Evolutionary conservation across 2,113 vertebrate genomes (phyloP).

Genomic region (Proterorhinus semilunaris): DNA sequence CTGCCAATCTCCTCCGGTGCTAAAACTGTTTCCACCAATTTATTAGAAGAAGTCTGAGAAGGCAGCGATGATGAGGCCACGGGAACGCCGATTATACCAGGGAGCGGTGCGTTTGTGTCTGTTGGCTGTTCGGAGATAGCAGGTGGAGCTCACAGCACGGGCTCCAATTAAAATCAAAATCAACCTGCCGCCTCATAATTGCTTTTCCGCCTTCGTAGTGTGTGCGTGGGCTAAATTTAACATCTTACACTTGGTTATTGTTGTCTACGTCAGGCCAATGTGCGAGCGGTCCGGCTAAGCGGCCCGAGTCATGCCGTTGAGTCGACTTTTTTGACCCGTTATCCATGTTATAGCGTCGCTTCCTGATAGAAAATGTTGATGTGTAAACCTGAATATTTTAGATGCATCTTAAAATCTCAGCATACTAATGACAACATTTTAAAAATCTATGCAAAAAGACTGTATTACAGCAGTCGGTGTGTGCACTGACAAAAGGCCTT

Average conservation of each 20-base stretch:
- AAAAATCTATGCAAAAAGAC: too few relatives aligned
- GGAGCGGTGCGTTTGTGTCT: slow-evolving; percentile 42
- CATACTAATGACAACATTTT: too few relatives aligned
- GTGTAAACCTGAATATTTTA: too few relatives aligned
- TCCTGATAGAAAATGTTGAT: too few relatives aligned
- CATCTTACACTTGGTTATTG: slow-evolving; percentile 44
- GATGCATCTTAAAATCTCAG: too few relatives aligned
- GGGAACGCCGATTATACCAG: slow-evolving; percentile 41
- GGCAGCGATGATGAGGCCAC: slow-evolving; percentile 39
- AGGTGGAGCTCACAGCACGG: slow-evolving; percentile 65
- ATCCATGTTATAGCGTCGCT: too few relatives aligned
- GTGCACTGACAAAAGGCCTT: too few relatives aligned
- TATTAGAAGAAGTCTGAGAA: slow-evolving; percentile 36
- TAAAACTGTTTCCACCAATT: slow-evolving; percentile 52
- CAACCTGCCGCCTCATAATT: slow-evolving; percentile 64
- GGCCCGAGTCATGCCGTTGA: too few relatives aligned
- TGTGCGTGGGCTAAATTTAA: slow-evolving; percentile 38
- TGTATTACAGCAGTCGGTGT: too few relatives aligned
- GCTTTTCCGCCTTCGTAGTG: slow-evolving; percentile 45
- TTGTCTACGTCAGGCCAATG: slow-evolving; percentile 11
- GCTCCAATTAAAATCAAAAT: slow-evolving; percentile 70
- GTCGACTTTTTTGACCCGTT: too few relatives aligned
- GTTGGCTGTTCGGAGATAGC: slow-evolving; percentile 58
- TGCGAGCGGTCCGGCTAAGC: neutral
- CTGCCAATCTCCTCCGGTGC: slow-evolving; percentile 24